Evolutionary conservation across 2,797 vertebrate species (phyloP), one percentile per base, ranked within the genome.

Genomic region (Streptopelia turtur): DNA sequence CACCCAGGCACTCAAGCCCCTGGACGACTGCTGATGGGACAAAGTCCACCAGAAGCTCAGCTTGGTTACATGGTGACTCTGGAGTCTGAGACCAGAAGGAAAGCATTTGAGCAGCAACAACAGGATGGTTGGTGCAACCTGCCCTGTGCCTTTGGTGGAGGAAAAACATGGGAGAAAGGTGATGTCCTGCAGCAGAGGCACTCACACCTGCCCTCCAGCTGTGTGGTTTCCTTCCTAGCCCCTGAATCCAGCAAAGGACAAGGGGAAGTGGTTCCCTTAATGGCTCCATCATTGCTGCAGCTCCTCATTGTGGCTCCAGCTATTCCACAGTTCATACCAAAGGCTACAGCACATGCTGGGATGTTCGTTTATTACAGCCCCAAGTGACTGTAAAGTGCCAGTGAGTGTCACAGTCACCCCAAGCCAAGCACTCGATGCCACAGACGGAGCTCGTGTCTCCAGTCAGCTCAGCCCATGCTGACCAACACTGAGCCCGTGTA

Each of bases 51-150:
- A 41, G 59, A 33, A 39, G 53, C 35, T 81, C 82, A 59, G 56
- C 3, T 49, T 6, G 0, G 5, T 5, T 13, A 10, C 1, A 0
- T 20, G 57, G 39, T 5, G 4, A 1, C 3, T 18, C 72, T 37
- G 57, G 27, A n/a, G 21, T 39, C 70, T 41, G 66, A 87, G 45
- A 84, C 13, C 49, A n/a, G 39, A 13, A n/a, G 55, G 18, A 25
- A 56, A 20, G 53, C 9, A 55, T 14, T 2, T 5, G 30, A 72
- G 41, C 35, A 64, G 79, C 1, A 1, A 1, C 41, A 50, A 3
- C 1, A 18, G 45, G 35, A 52, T 11, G 4, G 28, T 4, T 16
- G 9, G 37, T 27, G 25, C 11, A 52, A 31, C 23, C 63, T 59
- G 35, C 15, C 24, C 20, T 17, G 13, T 18, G 16, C 12, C 71